A percentile compares a stretch with the other conserved stretches of the same genome.
Evolutionary conservation across 2,888 invertebrate genomes (phyloP).

Genomic region (Heliconius charithonia): DNA sequence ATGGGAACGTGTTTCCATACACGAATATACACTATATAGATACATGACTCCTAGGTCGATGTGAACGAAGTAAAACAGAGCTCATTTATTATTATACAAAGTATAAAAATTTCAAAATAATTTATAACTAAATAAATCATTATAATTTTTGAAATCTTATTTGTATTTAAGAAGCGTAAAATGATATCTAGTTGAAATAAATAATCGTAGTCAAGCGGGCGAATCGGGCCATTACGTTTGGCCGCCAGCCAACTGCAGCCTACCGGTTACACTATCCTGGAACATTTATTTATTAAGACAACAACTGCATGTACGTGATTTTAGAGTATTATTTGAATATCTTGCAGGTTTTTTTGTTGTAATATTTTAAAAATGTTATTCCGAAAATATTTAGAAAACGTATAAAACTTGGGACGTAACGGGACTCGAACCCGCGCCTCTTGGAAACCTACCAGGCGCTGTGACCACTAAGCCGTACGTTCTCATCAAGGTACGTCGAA

Average conservation of each 20-base stretch:
- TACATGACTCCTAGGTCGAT: neutral
- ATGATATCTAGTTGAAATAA: constrained; percentile 75
- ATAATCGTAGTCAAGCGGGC: constrained; percentile 68
- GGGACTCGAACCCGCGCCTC: too few relatives aligned
- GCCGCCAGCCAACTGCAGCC: constrained; percentile 65
- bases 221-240: constrained; percentile 67
- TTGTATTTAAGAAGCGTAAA: constrained; percentile 70
- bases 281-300: constrained; percentile 48
- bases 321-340: constrained; percentile 15
- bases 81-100: neutral
- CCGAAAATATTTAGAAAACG: too few relatives aligned
- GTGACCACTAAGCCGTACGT: too few relatives aligned
- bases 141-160: constrained; percentile 54
- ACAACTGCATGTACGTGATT: constrained; percentile 26
- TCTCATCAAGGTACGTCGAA: too few relatives aligned
- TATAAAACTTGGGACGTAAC: too few relatives aligned
- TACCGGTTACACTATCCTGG: constrained; percentile 44
- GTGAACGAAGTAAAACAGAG: neutral
- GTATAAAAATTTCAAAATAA: neutral
- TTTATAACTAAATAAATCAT: constrained; percentile 3
- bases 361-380: too few relatives aligned
- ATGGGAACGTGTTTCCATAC: neutral
- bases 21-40: neutral
- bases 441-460: too few relatives aligned
- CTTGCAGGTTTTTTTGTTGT: neutral